These are phyloP conservation scores for Cosmia trapezina DNA, from an alignment of 2,888 invertebrate genomes.

Conservation along the genomic window DNA sequence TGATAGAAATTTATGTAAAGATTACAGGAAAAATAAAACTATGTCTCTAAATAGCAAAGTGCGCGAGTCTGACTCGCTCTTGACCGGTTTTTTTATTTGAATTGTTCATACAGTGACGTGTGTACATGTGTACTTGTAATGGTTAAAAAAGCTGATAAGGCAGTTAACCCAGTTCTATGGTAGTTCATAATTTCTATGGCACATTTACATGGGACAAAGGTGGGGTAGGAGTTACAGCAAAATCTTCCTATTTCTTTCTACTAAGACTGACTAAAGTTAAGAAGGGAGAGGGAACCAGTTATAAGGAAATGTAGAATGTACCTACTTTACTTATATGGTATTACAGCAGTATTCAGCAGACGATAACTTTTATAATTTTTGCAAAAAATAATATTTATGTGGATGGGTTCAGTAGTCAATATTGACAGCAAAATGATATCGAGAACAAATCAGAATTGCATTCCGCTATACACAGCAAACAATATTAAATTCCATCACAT, in stretches of 20 bases:
- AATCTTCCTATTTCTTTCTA: not conserved
- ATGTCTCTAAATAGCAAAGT: too few species aligned
- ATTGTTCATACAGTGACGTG: constrained; percentile 29
- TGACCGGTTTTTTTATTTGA: constrained; percentile 1
- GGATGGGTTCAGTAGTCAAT: too few species aligned
- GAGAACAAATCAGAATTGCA: constrained; percentile 10
- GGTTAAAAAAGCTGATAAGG: not conserved
- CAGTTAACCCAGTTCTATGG: constrained; percentile 22
- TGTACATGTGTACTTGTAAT: not conserved
- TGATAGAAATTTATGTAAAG: too few species aligned
- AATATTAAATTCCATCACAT: constrained; percentile 10
- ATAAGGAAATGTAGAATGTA: not conserved
- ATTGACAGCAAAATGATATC: constrained; percentile 8
- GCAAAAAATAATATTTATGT: not conserved
- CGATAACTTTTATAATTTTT: not conserved
- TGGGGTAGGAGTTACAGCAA: not conserved
- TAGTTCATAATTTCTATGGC: not conserved
- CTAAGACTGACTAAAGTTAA: not conserved
- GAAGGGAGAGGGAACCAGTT: fast-evolving
- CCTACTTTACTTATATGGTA: not conserved
- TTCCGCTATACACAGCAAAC: not conserved
- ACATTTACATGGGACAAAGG: not conserved
- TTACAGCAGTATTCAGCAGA: not conserved
- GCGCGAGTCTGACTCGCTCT: too few species aligned
- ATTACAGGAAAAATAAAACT: too few species aligned